These are phyloP conservation scores for Graphium colonna DNA, from an alignment of 2,888 invertebrate species.

Conservation along the genomic window DNA sequence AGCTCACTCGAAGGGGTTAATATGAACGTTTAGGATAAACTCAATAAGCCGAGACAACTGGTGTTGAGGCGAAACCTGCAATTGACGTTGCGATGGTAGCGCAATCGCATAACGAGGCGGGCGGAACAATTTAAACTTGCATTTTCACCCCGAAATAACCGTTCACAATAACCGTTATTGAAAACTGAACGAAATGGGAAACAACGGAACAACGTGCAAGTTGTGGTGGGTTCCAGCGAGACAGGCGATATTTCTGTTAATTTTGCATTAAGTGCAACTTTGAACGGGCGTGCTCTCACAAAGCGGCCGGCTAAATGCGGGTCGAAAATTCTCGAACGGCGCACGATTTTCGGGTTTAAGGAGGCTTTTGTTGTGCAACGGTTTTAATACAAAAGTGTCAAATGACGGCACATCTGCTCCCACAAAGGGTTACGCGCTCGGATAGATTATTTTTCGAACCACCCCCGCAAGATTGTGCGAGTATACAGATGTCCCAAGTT, in stretches of 20 bases:
- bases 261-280: conserved; percentile 26
- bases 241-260: conserved; percentile 14
- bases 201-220: neutral
- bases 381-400: conserved; percentile 80
- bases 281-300: conserved; percentile 40
- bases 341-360: conserved; percentile 77
- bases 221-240: neutral
- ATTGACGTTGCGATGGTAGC: conserved; percentile 70
- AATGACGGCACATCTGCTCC: conserved; percentile 79
- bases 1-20: conserved; percentile 76
- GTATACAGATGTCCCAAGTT: conserved; percentile 71
- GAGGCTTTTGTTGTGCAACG: conserved; percentile 79
- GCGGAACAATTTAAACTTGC: conserved; percentile 14
- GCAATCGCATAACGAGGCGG: conserved; percentile 39
- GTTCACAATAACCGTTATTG: conserved; percentile 16
- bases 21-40: conserved; percentile 74
- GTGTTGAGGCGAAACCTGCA: conserved; percentile 70
- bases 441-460: conserved; percentile 78
- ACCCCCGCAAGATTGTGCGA: conserved; percentile 76
- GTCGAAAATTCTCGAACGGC: conserved; percentile 69
- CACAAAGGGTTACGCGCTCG: conserved; percentile 74
- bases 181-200: conserved; percentile 15
- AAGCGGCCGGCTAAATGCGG: conserved; percentile 70
- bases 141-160: conserved; percentile 16
- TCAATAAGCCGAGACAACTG: conserved; percentile 76